Conservation (phyloP, 2,888 invertebrate species). For the Tubulanus polymorphus region DNA sequence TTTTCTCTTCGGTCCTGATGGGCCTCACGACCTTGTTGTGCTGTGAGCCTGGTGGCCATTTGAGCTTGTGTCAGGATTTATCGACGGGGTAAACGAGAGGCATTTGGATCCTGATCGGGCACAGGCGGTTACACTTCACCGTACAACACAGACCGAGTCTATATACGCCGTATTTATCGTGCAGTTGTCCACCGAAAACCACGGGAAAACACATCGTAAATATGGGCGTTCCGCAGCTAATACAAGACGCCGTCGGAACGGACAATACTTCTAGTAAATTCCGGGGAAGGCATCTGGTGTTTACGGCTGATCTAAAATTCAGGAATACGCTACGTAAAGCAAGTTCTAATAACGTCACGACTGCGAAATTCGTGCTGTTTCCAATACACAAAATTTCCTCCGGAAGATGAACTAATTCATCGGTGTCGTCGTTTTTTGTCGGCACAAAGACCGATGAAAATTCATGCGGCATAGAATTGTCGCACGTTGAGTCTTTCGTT, state of each 20-base stretch:
- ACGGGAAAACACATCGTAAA: conserved; percentile 22
- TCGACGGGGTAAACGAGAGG: conserved; percentile 25
- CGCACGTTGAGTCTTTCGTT: conserved; percentile 2
- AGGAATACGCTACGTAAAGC: conserved; percentile 3
- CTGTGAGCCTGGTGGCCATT: no score
- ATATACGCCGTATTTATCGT: conserved; percentile 14
- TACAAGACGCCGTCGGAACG: conserved; percentile 20
- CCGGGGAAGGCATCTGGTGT: conserved; percentile 14
- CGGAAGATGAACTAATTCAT: background rate
- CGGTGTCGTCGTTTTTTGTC: background rate
- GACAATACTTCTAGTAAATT: conserved; percentile 12
- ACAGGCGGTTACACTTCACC: conserved; percentile 12
- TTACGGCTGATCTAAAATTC: conserved; percentile 5
- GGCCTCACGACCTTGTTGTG: no score
- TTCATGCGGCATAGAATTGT: conserved; percentile 15
- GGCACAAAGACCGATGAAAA: conserved; percentile 6
- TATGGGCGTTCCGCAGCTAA: conserved; percentile 15
- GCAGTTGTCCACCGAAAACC: conserved; percentile 19
- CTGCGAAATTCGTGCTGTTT: background rate
- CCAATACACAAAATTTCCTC: background rate
- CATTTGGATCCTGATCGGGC: conserved; percentile 10
- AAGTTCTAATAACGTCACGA: conserved; percentile 16
- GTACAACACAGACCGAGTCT: conserved; percentile 23
- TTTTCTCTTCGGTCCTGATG: no score
- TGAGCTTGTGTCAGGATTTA: no score